These are phyloP conservation scores for Germaria angustata DNA, from an alignment of 2,888 invertebrate species.

Conservation along the genomic window DNA sequence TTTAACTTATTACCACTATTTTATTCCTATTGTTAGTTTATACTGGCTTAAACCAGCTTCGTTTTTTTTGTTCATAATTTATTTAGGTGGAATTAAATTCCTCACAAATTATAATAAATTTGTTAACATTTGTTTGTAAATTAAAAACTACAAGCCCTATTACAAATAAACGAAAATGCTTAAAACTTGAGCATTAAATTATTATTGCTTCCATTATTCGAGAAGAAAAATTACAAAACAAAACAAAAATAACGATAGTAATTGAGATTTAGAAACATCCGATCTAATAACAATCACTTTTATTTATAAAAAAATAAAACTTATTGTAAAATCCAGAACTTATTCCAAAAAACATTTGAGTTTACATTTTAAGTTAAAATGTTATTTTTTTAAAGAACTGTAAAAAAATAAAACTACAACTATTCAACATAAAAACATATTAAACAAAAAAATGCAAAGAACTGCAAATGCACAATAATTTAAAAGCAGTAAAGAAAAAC, in stretches of 20 bases:
- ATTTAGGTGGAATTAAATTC: conserved; percentile 54
- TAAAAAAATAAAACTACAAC: conserved; percentile 46
- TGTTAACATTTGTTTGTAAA: conserved; percentile 49
- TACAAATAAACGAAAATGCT: conserved; percentile 4
- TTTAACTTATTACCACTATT: no score
- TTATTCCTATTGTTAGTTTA: no score
- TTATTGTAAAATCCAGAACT: not conserved
- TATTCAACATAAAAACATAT: conserved; percentile 53
- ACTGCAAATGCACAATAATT: conserved; percentile 50
- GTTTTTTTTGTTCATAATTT: not conserved
- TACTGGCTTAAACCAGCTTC: no score
- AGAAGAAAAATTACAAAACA: not conserved
- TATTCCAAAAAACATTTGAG: not conserved
- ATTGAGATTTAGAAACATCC: not conserved
- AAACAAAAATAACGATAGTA: not conserved
- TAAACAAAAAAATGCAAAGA: conserved; percentile 41
- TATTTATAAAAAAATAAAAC: conserved; percentile 27
- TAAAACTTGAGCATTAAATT: conserved; percentile 16
- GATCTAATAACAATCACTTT: conserved; percentile 5
- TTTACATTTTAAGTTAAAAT: conserved; percentile 39
- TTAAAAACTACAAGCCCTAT: conserved; percentile 51
- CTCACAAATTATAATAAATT: conserved; percentile 48
- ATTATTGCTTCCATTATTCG: not conserved
- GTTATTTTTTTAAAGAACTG: conserved; percentile 15
- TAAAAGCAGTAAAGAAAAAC: conserved; percentile 15